phyloP scores from a whole-genome alignment of 2,797 vertebrate species.

The Synaphobranchus kaupii region DNA sequence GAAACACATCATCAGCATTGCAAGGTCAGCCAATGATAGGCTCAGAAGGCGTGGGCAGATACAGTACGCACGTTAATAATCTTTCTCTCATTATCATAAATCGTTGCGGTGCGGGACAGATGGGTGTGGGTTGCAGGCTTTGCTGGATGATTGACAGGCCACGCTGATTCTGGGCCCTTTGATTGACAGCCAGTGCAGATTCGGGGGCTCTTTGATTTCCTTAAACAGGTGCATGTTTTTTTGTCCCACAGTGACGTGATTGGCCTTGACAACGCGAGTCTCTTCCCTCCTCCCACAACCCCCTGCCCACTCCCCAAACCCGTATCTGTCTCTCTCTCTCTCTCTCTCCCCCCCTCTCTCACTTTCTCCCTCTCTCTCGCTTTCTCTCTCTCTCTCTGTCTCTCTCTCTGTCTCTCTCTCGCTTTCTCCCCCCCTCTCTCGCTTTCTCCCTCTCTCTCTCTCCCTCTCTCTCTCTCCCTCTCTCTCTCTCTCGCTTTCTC shows the following conservation, averaged over 20 bases:
- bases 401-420: slow-evolving; percentile 40
- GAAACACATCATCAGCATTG: not conserved
- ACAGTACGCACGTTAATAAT: not conserved
- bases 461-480: slow-evolving; percentile 41
- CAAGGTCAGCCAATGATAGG: not conserved
- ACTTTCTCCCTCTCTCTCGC: not conserved
- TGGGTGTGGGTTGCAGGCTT: too few species aligned
- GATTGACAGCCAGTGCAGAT: too few species aligned
- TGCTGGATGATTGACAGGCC: not conserved
- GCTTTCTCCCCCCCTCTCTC: slow-evolving; percentile 37
- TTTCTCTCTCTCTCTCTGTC: slow-evolving; percentile 43
- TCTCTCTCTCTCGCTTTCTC: slow-evolving; percentile 48
- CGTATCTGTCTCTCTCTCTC: slow-evolving; percentile 41
- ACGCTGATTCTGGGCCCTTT: not conserved
- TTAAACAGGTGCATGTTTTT: not conserved
- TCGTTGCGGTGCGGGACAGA: not conserved
- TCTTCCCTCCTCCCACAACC: not conserved
- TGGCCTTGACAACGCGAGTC: not conserved
- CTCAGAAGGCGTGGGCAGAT: not conserved
- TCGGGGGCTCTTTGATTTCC: not conserved
- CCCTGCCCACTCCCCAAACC: slow-evolving; percentile 17
- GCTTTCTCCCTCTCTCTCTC: slow-evolving; percentile 18
- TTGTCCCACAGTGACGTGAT: not conserved
- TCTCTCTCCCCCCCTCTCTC: slow-evolving; percentile 41
- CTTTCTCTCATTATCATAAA: not conserved